Percentiles rank a stretch among this genome's conserved stretches.
Conservation (phyloP, 2,113 vertebrate species). For the Elaphurus davidianus region DNA sequence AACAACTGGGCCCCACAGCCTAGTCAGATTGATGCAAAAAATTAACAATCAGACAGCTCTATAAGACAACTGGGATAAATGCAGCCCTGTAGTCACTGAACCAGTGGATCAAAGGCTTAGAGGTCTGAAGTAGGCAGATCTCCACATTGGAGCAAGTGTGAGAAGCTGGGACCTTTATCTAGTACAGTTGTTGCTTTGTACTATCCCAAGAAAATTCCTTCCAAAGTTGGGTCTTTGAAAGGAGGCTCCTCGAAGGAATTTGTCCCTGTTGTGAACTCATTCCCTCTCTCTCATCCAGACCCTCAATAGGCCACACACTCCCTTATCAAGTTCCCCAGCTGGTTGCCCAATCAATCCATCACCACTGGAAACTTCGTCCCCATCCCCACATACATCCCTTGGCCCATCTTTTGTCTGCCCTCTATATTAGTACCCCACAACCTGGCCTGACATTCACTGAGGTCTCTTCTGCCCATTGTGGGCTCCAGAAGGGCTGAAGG, state of each 20-base stretch:
- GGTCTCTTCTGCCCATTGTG: not conserved
- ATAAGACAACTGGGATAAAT: not conserved
- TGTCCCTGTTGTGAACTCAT: not conserved
- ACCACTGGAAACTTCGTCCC: not conserved
- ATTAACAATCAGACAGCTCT: not conserved
- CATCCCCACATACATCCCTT: not conserved
- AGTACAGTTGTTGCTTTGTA: not conserved
- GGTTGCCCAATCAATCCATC: not conserved
- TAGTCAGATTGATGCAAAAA: not conserved
- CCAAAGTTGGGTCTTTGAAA: not conserved
- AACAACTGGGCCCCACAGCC: not conserved
- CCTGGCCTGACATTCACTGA: not conserved
- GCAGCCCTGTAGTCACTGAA: not conserved
- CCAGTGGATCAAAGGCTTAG: not conserved
- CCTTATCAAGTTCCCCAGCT: not conserved
- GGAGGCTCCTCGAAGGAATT: not conserved
- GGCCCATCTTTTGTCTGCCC: not conserved
- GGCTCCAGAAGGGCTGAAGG: not conserved
- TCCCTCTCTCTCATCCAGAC: not conserved
- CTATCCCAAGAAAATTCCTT: not conserved
- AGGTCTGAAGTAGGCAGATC: not conserved
- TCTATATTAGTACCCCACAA: not conserved
- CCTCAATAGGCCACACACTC: not conserved
- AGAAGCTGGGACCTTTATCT: not conserved
- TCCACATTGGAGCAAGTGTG: not conserved